Conservation (phyloP, 2,888 invertebrate species). For the Hetaerina titia region DNA sequence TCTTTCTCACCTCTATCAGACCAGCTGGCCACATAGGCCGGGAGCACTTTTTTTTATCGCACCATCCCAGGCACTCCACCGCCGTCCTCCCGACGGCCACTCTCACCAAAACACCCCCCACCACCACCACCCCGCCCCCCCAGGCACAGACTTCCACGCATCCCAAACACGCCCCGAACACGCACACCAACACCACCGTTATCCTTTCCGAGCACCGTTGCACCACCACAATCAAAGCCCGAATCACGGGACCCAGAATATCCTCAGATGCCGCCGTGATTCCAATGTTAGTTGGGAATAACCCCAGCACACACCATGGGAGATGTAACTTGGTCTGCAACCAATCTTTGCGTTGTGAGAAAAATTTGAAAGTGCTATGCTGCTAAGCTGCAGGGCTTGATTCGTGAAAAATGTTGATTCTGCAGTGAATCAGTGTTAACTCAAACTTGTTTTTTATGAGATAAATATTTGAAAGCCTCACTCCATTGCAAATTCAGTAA, state of each 20-base stretch:
- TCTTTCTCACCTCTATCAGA: background rate
- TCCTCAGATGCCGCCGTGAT: background rate
- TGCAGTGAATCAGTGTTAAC: too few species aligned
- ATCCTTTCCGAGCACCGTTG: background rate
- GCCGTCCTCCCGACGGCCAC: background rate
- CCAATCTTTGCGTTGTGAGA: background rate
- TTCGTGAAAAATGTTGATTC: too few species aligned
- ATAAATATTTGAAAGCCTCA: too few species aligned
- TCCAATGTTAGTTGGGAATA: background rate
- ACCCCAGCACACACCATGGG: background rate
- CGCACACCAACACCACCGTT: background rate
- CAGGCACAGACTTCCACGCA: background rate
- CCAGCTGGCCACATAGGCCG: background rate
- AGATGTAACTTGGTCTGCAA: background rate
- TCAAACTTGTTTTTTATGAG: too few species aligned
- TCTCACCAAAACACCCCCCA: background rate
- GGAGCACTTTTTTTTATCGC: background rate
- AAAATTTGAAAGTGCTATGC: too few species aligned
- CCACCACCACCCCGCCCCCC: too few species aligned
- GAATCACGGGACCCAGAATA: background rate
- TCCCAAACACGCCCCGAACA: background rate
- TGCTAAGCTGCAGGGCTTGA: too few species aligned
- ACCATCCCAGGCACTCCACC: background rate
- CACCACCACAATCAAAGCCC: background rate
- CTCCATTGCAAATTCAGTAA: too few species aligned